Percentiles rank a stretch among this genome's conserved stretches.
Conservation (phyloP, 2,797 vertebrate species). For the Notolepis coatsorum region DNA sequence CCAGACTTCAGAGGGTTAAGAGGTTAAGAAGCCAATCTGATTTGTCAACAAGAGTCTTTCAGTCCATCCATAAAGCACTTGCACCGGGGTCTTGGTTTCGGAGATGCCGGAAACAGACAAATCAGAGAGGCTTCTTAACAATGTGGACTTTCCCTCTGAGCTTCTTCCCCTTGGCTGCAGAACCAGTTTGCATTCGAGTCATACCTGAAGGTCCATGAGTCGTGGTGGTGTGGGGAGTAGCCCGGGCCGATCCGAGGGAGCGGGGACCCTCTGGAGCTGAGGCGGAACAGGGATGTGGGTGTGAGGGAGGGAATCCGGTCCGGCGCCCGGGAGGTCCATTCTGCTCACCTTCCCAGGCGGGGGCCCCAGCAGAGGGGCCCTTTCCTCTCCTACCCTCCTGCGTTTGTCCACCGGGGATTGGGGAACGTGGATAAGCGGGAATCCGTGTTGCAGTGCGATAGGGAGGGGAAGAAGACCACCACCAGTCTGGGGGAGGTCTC, state of each 20-base stretch:
- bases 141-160: too few relatives aligned
- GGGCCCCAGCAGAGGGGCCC: conserved; percentile 59
- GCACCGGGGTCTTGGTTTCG: too few relatives aligned
- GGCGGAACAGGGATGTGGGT: conserved; percentile 60
- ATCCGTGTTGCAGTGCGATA: conserved; percentile 19
- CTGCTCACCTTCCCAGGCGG: conserved; percentile 73
- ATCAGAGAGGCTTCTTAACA: too few relatives aligned
- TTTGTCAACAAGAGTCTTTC: too few relatives aligned
- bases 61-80: too few relatives aligned
- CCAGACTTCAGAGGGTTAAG: too few relatives aligned
- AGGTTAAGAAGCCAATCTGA: too few relatives aligned
- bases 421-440: conserved; percentile 41
- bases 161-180: too few relatives aligned
- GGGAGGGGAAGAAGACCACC: conserved; percentile 56
- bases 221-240: conserved; percentile 61
- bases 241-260: conserved; percentile 55
- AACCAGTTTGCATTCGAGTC: neutral
- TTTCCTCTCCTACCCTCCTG: conserved; percentile 66
- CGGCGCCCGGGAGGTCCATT: conserved; percentile 50
- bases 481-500: conserved; percentile 45
- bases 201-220: conserved; percentile 84
- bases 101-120: too few relatives aligned
- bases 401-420: conserved; percentile 58
- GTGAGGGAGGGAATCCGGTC: conserved; percentile 43
- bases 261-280: conserved; percentile 56